These are phyloP conservation scores for Tolmerus cingulatus DNA, from an alignment of 2,888 invertebrate species.

Conservation along the genomic window DNA sequence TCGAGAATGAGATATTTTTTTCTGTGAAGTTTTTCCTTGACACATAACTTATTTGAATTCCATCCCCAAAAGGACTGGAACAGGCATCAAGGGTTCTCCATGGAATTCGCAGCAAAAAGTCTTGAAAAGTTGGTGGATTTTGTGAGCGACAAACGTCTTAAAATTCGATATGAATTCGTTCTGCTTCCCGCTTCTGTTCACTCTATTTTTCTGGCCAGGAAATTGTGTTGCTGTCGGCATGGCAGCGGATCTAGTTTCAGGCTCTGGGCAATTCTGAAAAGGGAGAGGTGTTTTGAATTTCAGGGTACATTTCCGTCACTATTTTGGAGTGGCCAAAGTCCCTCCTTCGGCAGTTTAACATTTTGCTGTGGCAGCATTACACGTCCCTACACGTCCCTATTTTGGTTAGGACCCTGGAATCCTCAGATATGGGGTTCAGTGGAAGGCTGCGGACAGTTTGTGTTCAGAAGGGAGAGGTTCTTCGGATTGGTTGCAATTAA, in stretches of 20 bases:
- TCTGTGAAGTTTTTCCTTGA: not conserved
- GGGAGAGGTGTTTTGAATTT: not conserved
- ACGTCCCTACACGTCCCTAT: not conserved
- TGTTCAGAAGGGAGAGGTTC: not conserved
- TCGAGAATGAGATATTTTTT: not conserved
- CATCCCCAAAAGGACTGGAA: not conserved
- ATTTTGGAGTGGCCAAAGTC: not conserved
- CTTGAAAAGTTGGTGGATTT: not conserved
- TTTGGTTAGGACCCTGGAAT: not conserved
- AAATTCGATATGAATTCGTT: constrained; percentile 24
- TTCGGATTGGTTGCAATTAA: not conserved
- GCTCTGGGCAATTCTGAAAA: not conserved
- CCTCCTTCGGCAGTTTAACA: not conserved
- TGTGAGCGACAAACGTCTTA: constrained; percentile 1
- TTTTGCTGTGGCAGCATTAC: not conserved
- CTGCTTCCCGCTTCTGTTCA: constrained; percentile 1
- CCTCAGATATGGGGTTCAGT: not conserved
- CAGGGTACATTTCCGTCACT: not conserved
- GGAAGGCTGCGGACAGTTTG: not conserved
- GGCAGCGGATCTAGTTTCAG: not conserved
- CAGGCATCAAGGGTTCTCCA: not conserved
- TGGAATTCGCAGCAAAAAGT: not conserved
- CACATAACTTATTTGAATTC: constrained; percentile 24
- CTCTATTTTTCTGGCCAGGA: not conserved
- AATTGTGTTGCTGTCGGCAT: not conserved